These are phyloP conservation scores for Eurytoma californica DNA, from an alignment of 2,888 invertebrate genomes.

Conservation along the genomic window DNA sequence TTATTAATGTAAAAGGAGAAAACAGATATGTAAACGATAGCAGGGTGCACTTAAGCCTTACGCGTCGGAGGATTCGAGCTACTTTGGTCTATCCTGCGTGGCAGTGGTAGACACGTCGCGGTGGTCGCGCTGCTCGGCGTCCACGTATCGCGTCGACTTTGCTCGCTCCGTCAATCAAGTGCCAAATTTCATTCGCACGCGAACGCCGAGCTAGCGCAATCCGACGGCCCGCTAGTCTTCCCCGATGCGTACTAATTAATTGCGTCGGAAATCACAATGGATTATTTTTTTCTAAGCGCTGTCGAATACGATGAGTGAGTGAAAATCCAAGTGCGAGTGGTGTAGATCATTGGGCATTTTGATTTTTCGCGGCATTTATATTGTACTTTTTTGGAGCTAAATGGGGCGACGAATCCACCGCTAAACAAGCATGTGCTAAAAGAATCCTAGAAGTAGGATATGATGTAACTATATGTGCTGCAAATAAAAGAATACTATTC, in stretches of 20 bases:
- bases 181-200: constrained; percentile 26
- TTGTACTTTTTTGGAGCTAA: constrained; percentile 2
- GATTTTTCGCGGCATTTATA: constrained; percentile 29
- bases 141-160: neutral
- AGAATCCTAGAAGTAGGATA: constrained; percentile 23
- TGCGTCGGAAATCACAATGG: constrained; percentile 8
- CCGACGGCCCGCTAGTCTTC: constrained; percentile 48
- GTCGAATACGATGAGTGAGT: neutral
- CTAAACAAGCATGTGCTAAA: constrained; percentile 14
- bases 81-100: constrained; percentile 9
- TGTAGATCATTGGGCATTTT: constrained; percentile 46
- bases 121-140: neutral
- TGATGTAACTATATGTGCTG: constrained; percentile 15
- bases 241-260: constrained; percentile 49
- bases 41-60: constrained; percentile 38
- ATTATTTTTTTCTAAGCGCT: neutral
- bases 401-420: neutral
- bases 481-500: constrained; percentile 21
- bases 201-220: constrained; percentile 5
- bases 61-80: constrained; percentile 35
- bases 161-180: constrained; percentile 28
- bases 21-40: constrained; percentile 19
- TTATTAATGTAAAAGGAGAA: constrained; percentile 7
- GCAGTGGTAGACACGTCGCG: neutral
- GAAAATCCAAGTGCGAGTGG: constrained; percentile 2